Conservation (phyloP, 2,888 invertebrate species). For the Platypus cylindrus region DNA sequence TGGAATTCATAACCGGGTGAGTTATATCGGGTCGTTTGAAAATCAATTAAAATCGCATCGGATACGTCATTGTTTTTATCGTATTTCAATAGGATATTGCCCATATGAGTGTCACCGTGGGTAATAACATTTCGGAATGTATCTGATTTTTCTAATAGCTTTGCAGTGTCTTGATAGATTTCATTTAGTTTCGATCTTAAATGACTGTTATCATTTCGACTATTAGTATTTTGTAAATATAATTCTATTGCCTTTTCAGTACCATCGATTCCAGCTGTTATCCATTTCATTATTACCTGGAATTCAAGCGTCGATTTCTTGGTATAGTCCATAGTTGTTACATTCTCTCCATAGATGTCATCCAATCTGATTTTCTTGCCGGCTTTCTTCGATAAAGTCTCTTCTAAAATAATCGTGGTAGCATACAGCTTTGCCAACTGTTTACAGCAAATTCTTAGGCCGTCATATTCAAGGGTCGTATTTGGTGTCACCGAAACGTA, state of each 20-base stretch:
- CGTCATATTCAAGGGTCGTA: conserved; percentile 14
- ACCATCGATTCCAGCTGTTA: too few relatives aligned
- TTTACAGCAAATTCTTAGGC: conserved; percentile 17
- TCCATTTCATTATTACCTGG: too few relatives aligned
- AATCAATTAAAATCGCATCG: conserved; percentile 26
- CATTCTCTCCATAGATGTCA: conserved; percentile 12
- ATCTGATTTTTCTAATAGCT: too few relatives aligned
- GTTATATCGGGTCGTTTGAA: conserved; percentile 36
- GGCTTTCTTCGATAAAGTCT: conserved; percentile 16
- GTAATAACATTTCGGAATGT: conserved; percentile 26
- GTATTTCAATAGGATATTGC: conserved; percentile 24
- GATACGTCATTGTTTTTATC: conserved; percentile 14
- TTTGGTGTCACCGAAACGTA: conserved; percentile 9
- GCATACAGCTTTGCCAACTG: conserved; percentile 25
- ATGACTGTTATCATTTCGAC: too few relatives aligned
- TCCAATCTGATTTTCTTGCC: conserved; percentile 18
- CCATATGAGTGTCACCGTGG: conserved; percentile 28
- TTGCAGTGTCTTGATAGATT: neutral
- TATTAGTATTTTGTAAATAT: too few relatives aligned
- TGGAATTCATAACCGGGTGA: conserved; percentile 52
- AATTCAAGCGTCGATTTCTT: too few relatives aligned
- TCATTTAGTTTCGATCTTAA: too few relatives aligned
- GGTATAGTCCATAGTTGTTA: too few relatives aligned
- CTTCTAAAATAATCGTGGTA: conserved; percentile 25
- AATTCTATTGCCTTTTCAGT: too few relatives aligned